phyloP scores from a whole-genome alignment of 2,888 invertebrate species.

The Pasiphila rectangulata region DNA sequence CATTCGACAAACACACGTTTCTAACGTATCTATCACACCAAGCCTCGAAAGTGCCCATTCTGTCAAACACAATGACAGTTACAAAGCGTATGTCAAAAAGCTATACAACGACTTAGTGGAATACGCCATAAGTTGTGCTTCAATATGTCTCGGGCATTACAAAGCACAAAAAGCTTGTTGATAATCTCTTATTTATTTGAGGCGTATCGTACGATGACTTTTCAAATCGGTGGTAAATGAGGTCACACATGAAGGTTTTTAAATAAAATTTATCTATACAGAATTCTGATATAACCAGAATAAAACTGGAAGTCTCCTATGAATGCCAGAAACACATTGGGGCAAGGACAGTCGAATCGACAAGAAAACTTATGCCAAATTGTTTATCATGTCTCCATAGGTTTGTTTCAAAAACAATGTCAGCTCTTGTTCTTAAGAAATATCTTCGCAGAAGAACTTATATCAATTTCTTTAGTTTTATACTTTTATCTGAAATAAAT shows the following conservation, averaged over 20 bases:
- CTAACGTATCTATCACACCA: too few relatives aligned
- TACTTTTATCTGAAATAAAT: too few relatives aligned
- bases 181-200: conserved; percentile 13
- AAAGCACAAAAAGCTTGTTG: conserved; percentile 7
- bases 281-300: too few relatives aligned
- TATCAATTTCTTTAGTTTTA: too few relatives aligned
- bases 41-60: not conserved
- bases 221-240: conserved; percentile 16
- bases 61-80: not conserved
- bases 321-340: conserved; percentile 54
- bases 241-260: not conserved
- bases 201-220: conserved; percentile 10
- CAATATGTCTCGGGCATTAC: conserved; percentile 52
- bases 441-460: too few relatives aligned
- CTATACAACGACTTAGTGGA: not conserved
- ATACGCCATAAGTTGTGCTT: conserved; percentile 37
- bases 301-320: not conserved
- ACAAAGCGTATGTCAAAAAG: not conserved
- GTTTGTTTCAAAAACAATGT: too few relatives aligned
- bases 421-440: too few relatives aligned
- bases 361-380: conserved; percentile 13
- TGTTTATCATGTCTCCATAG: too few relatives aligned
- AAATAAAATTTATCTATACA: too few relatives aligned
- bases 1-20: conserved; percentile 48
- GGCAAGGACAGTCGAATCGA: conserved; percentile 38